Evolutionary conservation across 2,113 vertebrate species (phyloP).

Genomic region (Lichenostomus cassidix): DNA sequence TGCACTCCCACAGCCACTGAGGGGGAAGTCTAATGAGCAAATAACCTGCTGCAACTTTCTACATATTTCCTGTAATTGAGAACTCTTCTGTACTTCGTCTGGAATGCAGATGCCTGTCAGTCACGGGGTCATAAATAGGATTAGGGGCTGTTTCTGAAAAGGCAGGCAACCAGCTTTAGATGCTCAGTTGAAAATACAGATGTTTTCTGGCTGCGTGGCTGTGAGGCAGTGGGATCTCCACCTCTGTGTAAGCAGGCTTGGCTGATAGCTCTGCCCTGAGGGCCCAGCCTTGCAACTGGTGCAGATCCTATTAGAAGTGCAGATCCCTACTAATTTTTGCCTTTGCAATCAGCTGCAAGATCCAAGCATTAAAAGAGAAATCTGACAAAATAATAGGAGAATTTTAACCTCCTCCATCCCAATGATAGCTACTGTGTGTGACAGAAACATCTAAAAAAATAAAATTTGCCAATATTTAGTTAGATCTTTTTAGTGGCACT

Average conservation of each 20-base stretch:
- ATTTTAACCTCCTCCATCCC: neutral
- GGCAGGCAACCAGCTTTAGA: neutral
- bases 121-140: conserved; percentile 60
- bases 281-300: neutral
- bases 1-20: conserved; percentile 36
- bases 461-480: neutral
- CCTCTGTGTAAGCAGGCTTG: neutral
- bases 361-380: neutral
- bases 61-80: conserved; percentile 70
- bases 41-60: conserved; percentile 63
- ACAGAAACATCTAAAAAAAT: neutral
- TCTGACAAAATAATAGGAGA: neutral
- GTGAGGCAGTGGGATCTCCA: neutral
- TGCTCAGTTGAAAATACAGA: conserved; percentile 44
- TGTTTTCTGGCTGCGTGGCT: conserved; percentile 35
- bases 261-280: neutral
- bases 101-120: conserved; percentile 69
- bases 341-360: neutral
- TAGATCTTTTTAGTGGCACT: neutral
- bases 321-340: neutral
- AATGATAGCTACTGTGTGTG: neutral
- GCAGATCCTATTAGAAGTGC: neutral
- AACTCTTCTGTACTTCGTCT: conserved; percentile 52
- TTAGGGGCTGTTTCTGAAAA: conserved; percentile 51
- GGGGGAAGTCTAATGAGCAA: conserved; percentile 50